These are phyloP conservation scores for Dastarcus helophoroides DNA, from an alignment of 2,888 invertebrate species.

Conservation along the genomic window DNA sequence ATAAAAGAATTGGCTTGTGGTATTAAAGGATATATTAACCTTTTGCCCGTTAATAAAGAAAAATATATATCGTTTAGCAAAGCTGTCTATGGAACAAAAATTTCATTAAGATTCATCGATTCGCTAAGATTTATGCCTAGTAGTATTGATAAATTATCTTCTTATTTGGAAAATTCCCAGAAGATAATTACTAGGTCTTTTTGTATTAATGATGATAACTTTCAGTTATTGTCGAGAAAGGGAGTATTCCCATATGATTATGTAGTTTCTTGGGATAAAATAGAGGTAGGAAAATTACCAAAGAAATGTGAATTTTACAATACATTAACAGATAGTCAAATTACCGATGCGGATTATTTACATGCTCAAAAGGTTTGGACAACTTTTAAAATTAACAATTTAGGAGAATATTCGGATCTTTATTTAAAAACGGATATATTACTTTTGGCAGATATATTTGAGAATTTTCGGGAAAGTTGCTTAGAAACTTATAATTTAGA, in stretches of 20 bases:
- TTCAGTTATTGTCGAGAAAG: slow-evolving; percentile 17
- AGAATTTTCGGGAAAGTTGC: slow-evolving; percentile 14
- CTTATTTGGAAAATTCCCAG: slow-evolving; percentile 13
- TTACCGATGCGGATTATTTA: slow-evolving; percentile 20
- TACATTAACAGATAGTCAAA: slow-evolving; percentile 13
- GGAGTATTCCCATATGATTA: slow-evolving; percentile 27
- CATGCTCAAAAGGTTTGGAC: slow-evolving; percentile 25
- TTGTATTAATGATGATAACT: slow-evolving; percentile 6
- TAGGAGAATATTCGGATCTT: slow-evolving; percentile 23
- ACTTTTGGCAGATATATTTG: slow-evolving; percentile 13
- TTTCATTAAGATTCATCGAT: slow-evolving; percentile 18
- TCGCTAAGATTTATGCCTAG: slow-evolving; percentile 18
- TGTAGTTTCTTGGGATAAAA: slow-evolving; percentile 13
- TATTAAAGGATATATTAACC: slow-evolving; percentile 1
- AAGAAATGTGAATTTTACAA: slow-evolving; percentile 17
- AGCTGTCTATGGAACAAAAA: slow-evolving; percentile 10
- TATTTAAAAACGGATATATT: slow-evolving; percentile 14
- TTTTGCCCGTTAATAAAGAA: slow-evolving; percentile 16
- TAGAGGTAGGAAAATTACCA: slow-evolving; percentile 15
- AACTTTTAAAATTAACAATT: slow-evolving; percentile 18
- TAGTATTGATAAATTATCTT: slow-evolving; percentile 17
- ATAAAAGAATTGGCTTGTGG: slow-evolving; percentile 15
- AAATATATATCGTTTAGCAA: slow-evolving; percentile 19
- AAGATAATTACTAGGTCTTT: slow-evolving; percentile 10
- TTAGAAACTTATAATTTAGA: slow-evolving; percentile 19